Evolutionary conservation across 2,888 invertebrate genomes (phyloP).

Genomic region (Ellobium chinense): DNA sequence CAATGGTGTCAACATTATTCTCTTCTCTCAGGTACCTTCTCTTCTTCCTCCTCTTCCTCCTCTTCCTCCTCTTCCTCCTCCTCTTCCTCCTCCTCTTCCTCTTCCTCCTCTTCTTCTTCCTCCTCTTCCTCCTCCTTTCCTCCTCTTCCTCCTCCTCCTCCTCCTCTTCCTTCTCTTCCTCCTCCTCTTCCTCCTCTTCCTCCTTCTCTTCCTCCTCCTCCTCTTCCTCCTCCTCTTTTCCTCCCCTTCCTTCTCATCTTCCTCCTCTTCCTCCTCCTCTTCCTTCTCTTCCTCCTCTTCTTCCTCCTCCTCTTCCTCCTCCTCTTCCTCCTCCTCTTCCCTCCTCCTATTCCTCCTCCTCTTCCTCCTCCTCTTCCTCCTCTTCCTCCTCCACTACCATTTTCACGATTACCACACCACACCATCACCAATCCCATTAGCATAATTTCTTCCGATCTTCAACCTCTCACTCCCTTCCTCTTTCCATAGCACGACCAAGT

Average conservation of each 20-base stretch:
- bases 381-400: neutral
- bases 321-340: neutral
- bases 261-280: neutral
- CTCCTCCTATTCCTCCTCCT: neutral
- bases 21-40: neutral
- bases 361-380: neutral
- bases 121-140: neutral
- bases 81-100: neutral
- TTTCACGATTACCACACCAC: too few relatives aligned
- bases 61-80: neutral
- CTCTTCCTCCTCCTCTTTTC: neutral
- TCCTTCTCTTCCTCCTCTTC: neutral
- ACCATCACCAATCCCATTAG: too few relatives aligned
- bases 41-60: neutral
- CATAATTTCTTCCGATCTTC: too few relatives aligned
- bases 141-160: neutral
- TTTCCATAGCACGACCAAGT: too few relatives aligned
- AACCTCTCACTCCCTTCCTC: too few relatives aligned
- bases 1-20: too few relatives aligned
- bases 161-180: neutral
- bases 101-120: slow-evolving; percentile 13
- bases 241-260: neutral
- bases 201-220: neutral
- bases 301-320: neutral
- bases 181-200: neutral